phyloP scores from a whole-genome alignment of 35 echinoderm and acorn worm species.

The Heliocidaris erythrogramma region DNA sequence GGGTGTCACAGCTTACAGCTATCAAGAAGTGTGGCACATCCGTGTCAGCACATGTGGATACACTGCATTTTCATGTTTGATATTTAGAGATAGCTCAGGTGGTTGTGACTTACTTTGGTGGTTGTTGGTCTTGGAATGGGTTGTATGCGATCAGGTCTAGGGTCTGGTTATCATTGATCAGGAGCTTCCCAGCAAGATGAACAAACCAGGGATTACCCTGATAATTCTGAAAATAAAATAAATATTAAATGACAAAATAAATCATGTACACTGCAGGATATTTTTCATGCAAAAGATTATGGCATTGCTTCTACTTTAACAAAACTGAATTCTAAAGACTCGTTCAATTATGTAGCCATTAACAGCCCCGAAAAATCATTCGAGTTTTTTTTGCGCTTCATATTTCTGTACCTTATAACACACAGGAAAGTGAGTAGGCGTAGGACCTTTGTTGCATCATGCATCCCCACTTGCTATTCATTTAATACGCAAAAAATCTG shows the following conservation, averaged over 20 bases:
- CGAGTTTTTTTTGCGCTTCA: too few species aligned
- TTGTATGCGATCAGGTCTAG: constrained; percentile 80
- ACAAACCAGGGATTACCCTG: constrained; percentile 79
- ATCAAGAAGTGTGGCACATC: background rate
- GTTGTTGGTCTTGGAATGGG: constrained; percentile 75
- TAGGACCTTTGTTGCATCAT: too few species aligned
- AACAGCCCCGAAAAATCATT: too few species aligned
- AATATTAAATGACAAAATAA: background rate
- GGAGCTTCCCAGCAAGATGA: constrained; percentile 82
- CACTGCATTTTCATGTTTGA: background rate
- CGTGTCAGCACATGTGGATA: background rate
- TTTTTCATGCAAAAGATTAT: too few species aligned
- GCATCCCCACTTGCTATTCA: too few species aligned
- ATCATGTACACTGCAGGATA: too few species aligned
- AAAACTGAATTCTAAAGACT: too few species aligned
- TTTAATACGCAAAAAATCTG: too few species aligned
- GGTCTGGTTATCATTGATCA: constrained; percentile 79
- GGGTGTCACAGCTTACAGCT: background rate
- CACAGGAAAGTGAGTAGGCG: too few species aligned
- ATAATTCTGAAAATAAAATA: constrained; percentile 65
- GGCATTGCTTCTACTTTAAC: too few species aligned
- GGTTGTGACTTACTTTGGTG: constrained; percentile 76
- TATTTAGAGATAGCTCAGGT: background rate
- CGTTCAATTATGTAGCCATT: too few species aligned
- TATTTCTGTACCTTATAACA: too few species aligned